These are phyloP conservation scores for Syngnathus acus DNA, from an alignment of 2,797 vertebrate genomes.

Conservation along the genomic window DNA sequence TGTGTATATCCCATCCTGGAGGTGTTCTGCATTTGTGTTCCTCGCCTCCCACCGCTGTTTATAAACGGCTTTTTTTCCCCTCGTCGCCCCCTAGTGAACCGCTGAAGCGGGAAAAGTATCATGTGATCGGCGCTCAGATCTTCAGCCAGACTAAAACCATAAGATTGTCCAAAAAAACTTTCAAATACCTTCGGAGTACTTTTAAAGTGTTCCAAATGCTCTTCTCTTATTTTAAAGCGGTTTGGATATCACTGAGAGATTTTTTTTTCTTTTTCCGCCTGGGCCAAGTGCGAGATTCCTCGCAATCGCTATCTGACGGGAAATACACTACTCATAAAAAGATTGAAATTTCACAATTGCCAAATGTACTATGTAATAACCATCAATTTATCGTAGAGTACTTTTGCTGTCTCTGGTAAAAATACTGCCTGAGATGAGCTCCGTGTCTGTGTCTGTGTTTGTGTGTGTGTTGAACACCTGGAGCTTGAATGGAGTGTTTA, in stretches of 20 bases:
- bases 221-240: neutral
- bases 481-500: constrained; percentile 50
- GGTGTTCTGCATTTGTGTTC: constrained; percentile 5
- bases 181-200: neutral
- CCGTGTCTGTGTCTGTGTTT: neutral
- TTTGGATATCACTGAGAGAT: neutral
- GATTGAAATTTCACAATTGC: neutral
- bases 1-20: neutral
- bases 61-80: neutral
- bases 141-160: neutral
- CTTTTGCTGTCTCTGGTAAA: no score
- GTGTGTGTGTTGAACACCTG: constrained; percentile 45
- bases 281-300: neutral
- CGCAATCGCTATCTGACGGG: neutral
- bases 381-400: neutral
- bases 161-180: constrained; percentile 1
- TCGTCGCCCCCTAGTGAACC: neutral
- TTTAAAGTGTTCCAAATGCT: neutral
- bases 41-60: constrained; percentile 1
- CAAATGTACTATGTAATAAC: neutral
- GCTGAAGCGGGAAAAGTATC: neutral
- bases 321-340: neutral
- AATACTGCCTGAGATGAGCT: neutral
- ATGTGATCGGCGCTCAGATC: neutral
- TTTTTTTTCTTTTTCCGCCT: neutral